These are phyloP conservation scores for Hippocampus barbouri DNA, from an alignment of 2,113 vertebrate species.

Conservation along the genomic window DNA sequence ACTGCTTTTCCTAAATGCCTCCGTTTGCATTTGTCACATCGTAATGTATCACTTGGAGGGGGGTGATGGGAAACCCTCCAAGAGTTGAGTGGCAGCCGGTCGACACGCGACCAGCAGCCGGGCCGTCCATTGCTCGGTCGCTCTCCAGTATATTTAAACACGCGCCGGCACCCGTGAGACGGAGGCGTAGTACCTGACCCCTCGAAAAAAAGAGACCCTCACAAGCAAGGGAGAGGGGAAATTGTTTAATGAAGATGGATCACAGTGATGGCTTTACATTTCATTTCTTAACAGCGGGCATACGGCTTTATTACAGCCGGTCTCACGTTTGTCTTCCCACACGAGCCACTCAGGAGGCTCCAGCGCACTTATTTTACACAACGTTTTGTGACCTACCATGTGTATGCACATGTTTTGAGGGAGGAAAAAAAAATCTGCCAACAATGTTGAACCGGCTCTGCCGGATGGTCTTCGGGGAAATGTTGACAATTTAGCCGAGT, in stretches of 20 bases:
- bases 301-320: slow-evolving; percentile 78
- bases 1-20: slow-evolving; percentile 72
- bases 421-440: slow-evolving; percentile 40
- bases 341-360: slow-evolving; percentile 50
- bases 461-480: slow-evolving; percentile 66
- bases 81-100: slow-evolving; percentile 74
- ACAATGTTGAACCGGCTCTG: slow-evolving; percentile 63
- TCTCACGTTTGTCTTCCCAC: slow-evolving; percentile 71
- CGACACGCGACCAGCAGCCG: slow-evolving; percentile 65
- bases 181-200: slow-evolving; percentile 68
- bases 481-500: slow-evolving; percentile 70
- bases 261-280: slow-evolving; percentile 75
- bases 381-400: slow-evolving; percentile 20
- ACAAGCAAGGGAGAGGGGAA: slow-evolving; percentile 70
- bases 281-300: slow-evolving; percentile 77
- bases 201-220: slow-evolving; percentile 72
- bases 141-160: slow-evolving; percentile 70
- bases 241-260: slow-evolving; percentile 81
- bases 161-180: slow-evolving; percentile 60
- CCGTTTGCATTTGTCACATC: slow-evolving; percentile 76
- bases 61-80: slow-evolving; percentile 70
- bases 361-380: slow-evolving; percentile 48
- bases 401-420: slow-evolving; percentile 5
- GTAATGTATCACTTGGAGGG: slow-evolving; percentile 75
- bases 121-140: slow-evolving; percentile 53